Conservation (phyloP, 2,888 invertebrate species). For the Syritta pipiens region DNA sequence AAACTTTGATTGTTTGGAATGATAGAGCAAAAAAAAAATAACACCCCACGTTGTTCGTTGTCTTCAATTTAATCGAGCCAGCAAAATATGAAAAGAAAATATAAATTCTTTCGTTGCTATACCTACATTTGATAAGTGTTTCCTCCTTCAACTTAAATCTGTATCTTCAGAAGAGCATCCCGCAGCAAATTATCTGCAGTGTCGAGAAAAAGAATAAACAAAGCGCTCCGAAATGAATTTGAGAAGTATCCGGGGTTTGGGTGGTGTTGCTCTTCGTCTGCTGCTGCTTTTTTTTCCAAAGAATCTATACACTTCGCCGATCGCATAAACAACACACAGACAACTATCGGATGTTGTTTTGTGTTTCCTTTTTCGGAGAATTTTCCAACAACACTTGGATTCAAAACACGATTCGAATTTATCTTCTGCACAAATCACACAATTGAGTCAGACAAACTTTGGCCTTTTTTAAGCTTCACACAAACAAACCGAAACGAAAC, state of each 20-base stretch:
- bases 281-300: conserved; percentile 9
- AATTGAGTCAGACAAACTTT: not conserved
- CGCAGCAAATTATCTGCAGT: too few species aligned
- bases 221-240: too few species aligned
- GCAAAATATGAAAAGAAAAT: conserved; percentile 1
- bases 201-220: too few species aligned
- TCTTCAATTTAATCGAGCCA: conserved; percentile 56
- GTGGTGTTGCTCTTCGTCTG: not conserved
- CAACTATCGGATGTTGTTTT: conserved; percentile 39
- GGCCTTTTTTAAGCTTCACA: too few species aligned
- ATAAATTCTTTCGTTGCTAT: not conserved
- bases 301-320: conserved; percentile 33
- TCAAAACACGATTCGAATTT: too few species aligned
- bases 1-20: too few species aligned
- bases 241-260: too few species aligned
- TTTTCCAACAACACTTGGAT: too few species aligned
- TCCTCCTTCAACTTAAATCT: not conserved
- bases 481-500: not conserved
- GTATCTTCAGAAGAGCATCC: not conserved
- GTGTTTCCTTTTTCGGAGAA: too few species aligned
- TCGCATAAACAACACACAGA: conserved; percentile 43
- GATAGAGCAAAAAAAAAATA: too few species aligned
- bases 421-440: not conserved
- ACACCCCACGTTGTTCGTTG: too few species aligned
- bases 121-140: conserved; percentile 45